A percentile compares a stretch with the other conserved stretches of the same genome.
These are phyloP conservation scores for Brenthis hecate DNA, from an alignment of 2,888 invertebrate genomes.

Conservation along the genomic window DNA sequence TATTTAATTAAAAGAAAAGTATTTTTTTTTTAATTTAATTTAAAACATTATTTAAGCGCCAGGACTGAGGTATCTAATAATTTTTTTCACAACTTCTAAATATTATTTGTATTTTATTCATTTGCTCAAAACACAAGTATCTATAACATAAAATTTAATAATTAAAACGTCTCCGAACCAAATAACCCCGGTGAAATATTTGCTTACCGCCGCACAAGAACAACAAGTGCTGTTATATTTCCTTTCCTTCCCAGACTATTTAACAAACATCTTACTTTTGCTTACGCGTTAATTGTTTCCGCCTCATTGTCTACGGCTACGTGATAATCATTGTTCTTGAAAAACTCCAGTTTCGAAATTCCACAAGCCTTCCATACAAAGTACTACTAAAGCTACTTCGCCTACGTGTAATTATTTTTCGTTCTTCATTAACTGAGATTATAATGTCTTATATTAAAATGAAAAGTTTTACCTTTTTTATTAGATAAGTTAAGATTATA, in stretches of 20 bases:
- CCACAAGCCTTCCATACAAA: conserved; percentile 1
- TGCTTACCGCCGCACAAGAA: conserved; percentile 24
- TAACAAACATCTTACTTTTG: conserved; percentile 34
- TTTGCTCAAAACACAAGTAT: too few species aligned
- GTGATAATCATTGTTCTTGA: conserved; percentile 31
- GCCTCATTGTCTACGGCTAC: conserved; percentile 32
- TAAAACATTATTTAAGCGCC: too few species aligned
- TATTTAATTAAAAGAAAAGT: too few species aligned
- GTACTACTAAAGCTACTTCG: neutral
- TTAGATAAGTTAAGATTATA: too few species aligned
- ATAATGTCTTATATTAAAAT: neutral
- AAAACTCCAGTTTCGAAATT: conserved; percentile 26
- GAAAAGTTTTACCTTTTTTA: neutral
- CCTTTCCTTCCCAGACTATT: conserved; percentile 31
- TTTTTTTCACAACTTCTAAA: too few species aligned
- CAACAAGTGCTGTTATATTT: conserved; percentile 27
- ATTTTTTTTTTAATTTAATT: too few species aligned
- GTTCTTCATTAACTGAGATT: conserved; percentile 11
- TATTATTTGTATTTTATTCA: too few species aligned
- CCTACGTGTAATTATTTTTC: too few species aligned
- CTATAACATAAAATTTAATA: neutral
- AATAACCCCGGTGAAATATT: conserved; percentile 8
- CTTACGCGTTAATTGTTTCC: conserved; percentile 34
- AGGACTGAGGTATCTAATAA: too few species aligned
- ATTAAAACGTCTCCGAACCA: neutral